Conservation (phyloP, 1,140 invertebrate genomes). For the Tachypleus tridentatus region DNA sequence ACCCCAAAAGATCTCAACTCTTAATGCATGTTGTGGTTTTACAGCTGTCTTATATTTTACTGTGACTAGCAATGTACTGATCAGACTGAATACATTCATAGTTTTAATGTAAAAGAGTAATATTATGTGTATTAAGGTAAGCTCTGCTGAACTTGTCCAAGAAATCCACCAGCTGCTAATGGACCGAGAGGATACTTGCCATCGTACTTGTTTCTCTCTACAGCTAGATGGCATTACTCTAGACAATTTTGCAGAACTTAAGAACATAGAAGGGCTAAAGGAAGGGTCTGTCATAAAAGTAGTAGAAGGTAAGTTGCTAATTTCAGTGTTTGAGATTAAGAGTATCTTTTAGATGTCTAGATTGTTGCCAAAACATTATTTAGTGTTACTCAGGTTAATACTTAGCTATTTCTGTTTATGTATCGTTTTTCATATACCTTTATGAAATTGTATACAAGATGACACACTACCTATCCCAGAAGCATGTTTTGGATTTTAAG, state of each 20-base stretch:
- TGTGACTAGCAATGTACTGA: too few species aligned
- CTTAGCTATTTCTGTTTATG: neutral
- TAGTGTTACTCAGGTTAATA: slow-evolving; percentile 2
- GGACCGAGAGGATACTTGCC: slow-evolving; percentile 96
- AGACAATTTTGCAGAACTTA: slow-evolving; percentile 96
- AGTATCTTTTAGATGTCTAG: too few species aligned
- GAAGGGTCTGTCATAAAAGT: slow-evolving; percentile 89
- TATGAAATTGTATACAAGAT: too few species aligned
- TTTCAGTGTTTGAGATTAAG: too few species aligned
- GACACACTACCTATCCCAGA: too few species aligned
- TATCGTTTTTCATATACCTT: neutral
- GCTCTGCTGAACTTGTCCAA: slow-evolving; percentile 95
- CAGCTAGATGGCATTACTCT: slow-evolving; percentile 85
- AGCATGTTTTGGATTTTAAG: too few species aligned
- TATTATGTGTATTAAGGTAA: slow-evolving; percentile 48
- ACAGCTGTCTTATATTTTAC: too few species aligned
- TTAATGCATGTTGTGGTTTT: too few species aligned
- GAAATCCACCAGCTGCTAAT: slow-evolving; percentile 96
- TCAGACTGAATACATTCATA: too few species aligned
- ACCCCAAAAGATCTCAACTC: too few species aligned
- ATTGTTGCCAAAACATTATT: neutral
- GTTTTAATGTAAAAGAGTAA: too few species aligned
- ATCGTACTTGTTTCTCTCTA: slow-evolving; percentile 92
- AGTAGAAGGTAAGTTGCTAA: slow-evolving; percentile 36
- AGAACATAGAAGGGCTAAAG: slow-evolving; percentile 88